phyloP scores from a whole-genome alignment of 2,797 vertebrate genomes.

The Squalus acanthias region DNA sequence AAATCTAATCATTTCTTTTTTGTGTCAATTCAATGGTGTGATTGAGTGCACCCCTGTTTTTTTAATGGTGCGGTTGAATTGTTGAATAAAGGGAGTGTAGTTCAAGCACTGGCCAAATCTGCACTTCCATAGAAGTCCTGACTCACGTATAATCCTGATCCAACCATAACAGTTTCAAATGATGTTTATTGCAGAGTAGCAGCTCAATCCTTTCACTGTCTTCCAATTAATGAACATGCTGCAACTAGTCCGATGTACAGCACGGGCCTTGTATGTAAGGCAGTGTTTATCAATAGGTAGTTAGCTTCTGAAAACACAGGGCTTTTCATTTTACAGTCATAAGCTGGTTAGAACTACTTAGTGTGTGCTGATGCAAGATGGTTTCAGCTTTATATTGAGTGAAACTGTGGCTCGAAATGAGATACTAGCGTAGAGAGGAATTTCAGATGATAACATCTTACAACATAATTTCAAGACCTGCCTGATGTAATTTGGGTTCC shows the following conservation, averaged over 20 bases:
- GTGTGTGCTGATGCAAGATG: background rate
- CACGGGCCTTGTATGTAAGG: background rate
- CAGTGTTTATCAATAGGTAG: background rate
- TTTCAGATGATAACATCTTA: background rate
- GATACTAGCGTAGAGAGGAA: too few species aligned
- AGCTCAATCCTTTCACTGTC: background rate
- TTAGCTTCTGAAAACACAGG: background rate
- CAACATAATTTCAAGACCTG: background rate
- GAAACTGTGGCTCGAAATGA: background rate
- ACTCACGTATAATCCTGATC: background rate
- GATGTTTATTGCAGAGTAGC: background rate
- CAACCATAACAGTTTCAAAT: background rate
- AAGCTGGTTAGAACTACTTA: background rate
- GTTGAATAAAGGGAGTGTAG: background rate
- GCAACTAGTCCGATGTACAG: background rate
- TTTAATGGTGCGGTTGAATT: background rate
- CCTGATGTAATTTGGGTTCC: background rate
- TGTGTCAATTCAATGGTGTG: background rate
- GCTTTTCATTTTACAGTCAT: background rate
- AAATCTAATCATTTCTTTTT: background rate
- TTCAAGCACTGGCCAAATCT: background rate
- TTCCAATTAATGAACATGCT: background rate
- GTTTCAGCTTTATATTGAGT: background rate
- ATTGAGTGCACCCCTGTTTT: background rate
- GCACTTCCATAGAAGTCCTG: background rate